Evolutionary conservation across 2,888 invertebrate species (phyloP).

Genomic region (Pherbina coryleti): DNA sequence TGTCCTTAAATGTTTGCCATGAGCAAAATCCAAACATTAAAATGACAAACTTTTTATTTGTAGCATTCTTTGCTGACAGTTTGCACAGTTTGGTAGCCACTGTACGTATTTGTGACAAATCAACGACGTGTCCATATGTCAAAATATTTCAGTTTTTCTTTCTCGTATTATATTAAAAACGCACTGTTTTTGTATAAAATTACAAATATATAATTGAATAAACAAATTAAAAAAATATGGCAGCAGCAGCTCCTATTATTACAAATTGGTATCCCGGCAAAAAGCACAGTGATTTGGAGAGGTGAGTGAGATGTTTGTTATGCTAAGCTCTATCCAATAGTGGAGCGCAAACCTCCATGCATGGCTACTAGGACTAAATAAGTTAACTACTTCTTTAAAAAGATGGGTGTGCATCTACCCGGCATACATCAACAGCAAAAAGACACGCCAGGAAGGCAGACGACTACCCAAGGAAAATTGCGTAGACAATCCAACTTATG

Average conservation of each 20-base stretch:
- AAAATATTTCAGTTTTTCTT: conserved; percentile 9
- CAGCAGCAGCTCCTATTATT: conserved; percentile 71
- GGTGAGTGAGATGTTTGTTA: conserved; percentile 69
- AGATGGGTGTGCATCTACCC: conserved; percentile 98
- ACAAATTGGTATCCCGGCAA: conserved; percentile 80
- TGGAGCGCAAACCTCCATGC: not conserved
- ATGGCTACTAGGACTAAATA: not conserved
- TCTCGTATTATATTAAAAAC: too few relatives aligned
- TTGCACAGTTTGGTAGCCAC: conserved; percentile 5
- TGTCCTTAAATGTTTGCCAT: not conserved
- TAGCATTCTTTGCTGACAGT: not conserved
- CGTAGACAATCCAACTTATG: conserved; percentile 94
- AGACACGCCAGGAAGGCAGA: conserved; percentile 90
- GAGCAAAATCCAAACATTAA: not conserved
- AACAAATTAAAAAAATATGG: conserved; percentile 62
- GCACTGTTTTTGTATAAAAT: not conserved
- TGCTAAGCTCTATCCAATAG: too few relatives aligned
- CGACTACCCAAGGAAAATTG: conserved; percentile 85
- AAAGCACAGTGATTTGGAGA: conserved; percentile 83
- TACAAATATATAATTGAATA: not conserved
- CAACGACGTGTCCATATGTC: conserved; percentile 37
- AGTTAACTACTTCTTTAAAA: conserved; percentile 48
- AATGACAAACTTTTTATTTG: not conserved
- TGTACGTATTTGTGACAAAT: not conserved
- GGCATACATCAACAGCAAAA: conserved; percentile 94